phyloP scores from a whole-genome alignment of 2,797 vertebrate species.

The Thunnus albacares region DNA sequence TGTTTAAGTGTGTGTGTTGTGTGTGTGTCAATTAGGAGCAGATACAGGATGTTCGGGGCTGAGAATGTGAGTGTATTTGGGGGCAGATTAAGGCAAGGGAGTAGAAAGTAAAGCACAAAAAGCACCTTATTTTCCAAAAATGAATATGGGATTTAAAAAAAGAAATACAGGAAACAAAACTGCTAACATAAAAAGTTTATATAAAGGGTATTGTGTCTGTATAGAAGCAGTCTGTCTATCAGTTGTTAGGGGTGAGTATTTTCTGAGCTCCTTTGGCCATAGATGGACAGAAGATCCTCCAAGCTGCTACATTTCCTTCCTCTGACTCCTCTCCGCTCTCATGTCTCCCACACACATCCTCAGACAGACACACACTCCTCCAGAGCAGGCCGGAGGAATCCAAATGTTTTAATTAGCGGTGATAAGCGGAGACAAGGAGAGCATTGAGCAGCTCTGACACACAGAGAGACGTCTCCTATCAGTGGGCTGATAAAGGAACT shows the following conservation, averaged over 20 bases:
- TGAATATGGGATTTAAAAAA: neutral
- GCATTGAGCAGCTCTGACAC: slow-evolving; percentile 77
- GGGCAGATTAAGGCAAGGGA: neutral
- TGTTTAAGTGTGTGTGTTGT: slow-evolving; percentile 19
- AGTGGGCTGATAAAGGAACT: slow-evolving; percentile 80
- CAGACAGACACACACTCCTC: slow-evolving; percentile 75
- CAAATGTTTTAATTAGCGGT: slow-evolving; percentile 88
- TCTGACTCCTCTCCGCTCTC: slow-evolving; percentile 75
- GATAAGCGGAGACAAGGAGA: slow-evolving; percentile 87
- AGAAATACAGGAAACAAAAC: neutral
- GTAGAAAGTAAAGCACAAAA: neutral
- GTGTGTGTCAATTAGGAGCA: slow-evolving; percentile 30
- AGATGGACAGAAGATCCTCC: slow-evolving; percentile 82
- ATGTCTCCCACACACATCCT: slow-evolving; percentile 76
- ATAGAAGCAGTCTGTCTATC: slow-evolving; percentile 13
- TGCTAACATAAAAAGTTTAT: neutral
- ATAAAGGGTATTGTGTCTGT: neutral
- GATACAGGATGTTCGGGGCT: slow-evolving; percentile 15
- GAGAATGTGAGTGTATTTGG: slow-evolving; percentile 3
- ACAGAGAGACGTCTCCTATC: slow-evolving; percentile 78
- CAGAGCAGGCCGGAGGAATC: slow-evolving; percentile 79
- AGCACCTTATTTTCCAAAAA: no score
- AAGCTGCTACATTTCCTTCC: slow-evolving; percentile 80
- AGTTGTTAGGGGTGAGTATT: slow-evolving; percentile 46
- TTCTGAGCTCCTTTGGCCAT: slow-evolving; percentile 74